A percentile compares a stretch with the other conserved stretches of the same genome.
Conservation (phyloP, 2,888 invertebrate genomes). For the Cataglyphis livida region DNA sequence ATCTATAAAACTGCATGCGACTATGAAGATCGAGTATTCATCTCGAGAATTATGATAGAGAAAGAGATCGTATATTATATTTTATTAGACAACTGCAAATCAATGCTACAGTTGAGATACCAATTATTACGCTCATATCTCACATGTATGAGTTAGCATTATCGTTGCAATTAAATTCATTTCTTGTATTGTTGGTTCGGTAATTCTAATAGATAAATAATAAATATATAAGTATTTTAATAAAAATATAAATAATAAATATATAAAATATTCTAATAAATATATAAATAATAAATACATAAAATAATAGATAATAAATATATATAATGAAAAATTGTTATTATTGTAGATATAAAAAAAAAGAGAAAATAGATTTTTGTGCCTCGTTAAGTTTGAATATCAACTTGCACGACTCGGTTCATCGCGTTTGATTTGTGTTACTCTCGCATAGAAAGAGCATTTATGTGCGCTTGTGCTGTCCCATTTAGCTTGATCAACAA, state of each 20-base stretch:
- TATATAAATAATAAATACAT: not conserved
- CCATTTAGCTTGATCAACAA: constrained; percentile 50
- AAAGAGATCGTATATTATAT: not conserved
- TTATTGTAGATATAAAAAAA: constrained; percentile 40
- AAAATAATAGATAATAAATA: not conserved
- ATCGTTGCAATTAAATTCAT: not conserved
- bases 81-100: constrained; percentile 20
- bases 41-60: not conserved
- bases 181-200: not conserved
- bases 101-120: not conserved
- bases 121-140: not conserved
- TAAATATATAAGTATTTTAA: not conserved
- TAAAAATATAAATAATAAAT: too few relatives aligned
- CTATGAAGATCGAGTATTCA: constrained; percentile 7
- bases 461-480: constrained; percentile 20
- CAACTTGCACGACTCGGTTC: constrained; percentile 59
- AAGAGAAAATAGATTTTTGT: constrained; percentile 52
- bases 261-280: too few relatives aligned
- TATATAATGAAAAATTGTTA: constrained; percentile 33
- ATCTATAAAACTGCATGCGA: not conserved
- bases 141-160: not conserved
- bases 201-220: constrained; percentile 7
- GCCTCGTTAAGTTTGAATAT: constrained; percentile 58
- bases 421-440: constrained; percentile 34
- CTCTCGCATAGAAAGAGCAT: constrained; percentile 33